Percentiles rank a stretch among this genome's conserved stretches.
Evolutionary conservation across 1,140 invertebrate species (phyloP).

Genomic region (Venturia canescens): DNA sequence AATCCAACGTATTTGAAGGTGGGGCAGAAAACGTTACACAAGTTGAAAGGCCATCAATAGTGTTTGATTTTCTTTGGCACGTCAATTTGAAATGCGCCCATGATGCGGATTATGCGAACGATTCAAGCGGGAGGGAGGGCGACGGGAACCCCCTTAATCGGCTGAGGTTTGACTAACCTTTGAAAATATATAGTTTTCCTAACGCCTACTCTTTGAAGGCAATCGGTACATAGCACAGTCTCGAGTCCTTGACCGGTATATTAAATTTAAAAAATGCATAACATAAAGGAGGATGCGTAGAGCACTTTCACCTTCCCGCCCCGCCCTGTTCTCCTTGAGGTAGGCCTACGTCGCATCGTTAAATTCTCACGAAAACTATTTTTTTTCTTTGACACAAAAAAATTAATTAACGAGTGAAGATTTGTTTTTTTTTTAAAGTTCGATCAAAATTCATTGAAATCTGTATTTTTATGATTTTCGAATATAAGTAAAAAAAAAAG

Average conservation of each 20-base stretch:
- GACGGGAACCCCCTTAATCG: not conserved
- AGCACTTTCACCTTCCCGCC: slow-evolving; percentile 61
- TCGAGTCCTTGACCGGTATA: slow-evolving; percentile 62
- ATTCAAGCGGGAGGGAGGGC: not conserved
- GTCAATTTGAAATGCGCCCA: slow-evolving; percentile 19
- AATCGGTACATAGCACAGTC: slow-evolving; percentile 3
- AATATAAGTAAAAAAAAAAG: too few species aligned
- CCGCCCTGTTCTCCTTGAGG: slow-evolving; percentile 44
- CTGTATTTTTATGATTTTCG: too few species aligned
- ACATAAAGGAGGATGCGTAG: slow-evolving; percentile 58
- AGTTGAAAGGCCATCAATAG: not conserved
- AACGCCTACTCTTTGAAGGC: slow-evolving; percentile 32
- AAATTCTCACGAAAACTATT: not conserved
- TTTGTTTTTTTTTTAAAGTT: too few species aligned
- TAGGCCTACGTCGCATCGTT: not conserved
- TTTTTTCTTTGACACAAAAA: not conserved
- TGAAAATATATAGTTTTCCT: slow-evolving; percentile 29
- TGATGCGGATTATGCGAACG: slow-evolving; percentile 8
- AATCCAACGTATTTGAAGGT: not conserved
- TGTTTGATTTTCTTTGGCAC: slow-evolving; percentile 15
- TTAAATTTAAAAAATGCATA: slow-evolving; percentile 57
- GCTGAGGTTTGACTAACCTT: slow-evolving; percentile 10
- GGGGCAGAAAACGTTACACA: not conserved
- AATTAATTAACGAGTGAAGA: too few species aligned
- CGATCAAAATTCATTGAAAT: too few species aligned